Conservation (phyloP, 2,113 vertebrate genomes). For the Marmota monax region DNA sequence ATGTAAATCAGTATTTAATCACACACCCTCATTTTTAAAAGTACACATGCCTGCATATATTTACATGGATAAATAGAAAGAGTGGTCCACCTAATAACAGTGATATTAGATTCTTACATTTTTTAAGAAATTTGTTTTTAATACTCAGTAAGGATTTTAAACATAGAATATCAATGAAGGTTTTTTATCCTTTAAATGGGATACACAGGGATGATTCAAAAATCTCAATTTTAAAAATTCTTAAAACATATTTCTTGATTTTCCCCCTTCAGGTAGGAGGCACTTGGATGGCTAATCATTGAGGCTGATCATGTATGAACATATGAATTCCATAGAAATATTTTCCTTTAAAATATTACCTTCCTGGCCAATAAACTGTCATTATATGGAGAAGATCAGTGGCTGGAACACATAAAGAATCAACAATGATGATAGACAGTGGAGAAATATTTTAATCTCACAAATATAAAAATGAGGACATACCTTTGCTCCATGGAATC, state of each 20-base stretch:
- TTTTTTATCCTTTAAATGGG: not conserved
- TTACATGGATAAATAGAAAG: not conserved
- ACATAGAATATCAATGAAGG: not conserved
- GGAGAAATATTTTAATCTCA: slow-evolving; percentile 39
- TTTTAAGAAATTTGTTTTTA: not conserved
- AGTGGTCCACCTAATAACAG: not conserved
- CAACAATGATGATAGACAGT: not conserved
- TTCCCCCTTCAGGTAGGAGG: not conserved
- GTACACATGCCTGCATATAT: not conserved
- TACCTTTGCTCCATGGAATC: not conserved
- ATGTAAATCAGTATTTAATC: not conserved
- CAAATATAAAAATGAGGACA: not conserved
- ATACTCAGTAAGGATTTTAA: slow-evolving; percentile 14
- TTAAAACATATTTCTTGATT: not conserved
- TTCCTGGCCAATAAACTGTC: not conserved
- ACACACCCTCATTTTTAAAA: not conserved
- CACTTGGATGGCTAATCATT: not conserved
- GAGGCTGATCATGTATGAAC: not conserved
- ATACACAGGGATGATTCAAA: not conserved
- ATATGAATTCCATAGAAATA: not conserved
- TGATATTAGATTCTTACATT: not conserved
- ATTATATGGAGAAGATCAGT: not conserved
- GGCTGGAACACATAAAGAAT: not conserved
- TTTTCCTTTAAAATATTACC: not conserved
- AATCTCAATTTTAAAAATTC: not conserved